These are phyloP conservation scores for Tenthredo livida DNA, from an alignment of 2,888 invertebrate species.

Conservation along the genomic window DNA sequence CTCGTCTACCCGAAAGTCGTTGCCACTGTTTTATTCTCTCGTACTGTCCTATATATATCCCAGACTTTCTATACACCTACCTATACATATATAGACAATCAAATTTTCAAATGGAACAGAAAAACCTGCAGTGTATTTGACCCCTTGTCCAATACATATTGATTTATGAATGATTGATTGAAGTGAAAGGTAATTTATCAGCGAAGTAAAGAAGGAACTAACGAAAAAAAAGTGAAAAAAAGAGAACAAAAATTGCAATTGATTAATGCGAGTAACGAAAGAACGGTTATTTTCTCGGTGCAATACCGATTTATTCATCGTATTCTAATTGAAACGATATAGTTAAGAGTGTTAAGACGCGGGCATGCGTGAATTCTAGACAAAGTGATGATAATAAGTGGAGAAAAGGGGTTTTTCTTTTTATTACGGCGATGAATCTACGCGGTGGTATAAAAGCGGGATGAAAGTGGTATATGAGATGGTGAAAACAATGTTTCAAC, in stretches of 20 bases:
- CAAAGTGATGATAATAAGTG: neutral
- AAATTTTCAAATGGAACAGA: neutral
- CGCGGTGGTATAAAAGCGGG: slow-evolving; percentile 6
- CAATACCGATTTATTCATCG: neutral
- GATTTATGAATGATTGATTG: slow-evolving; percentile 37
- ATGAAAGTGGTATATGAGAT: slow-evolving; percentile 56
- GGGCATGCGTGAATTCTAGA: neutral
- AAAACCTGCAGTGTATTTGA: neutral
- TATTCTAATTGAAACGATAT: neutral
- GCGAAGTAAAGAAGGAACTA: neutral
- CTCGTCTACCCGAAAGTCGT: neutral
- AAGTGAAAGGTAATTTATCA: slow-evolving; percentile 23
- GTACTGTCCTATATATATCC: neutral
- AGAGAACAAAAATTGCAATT: neutral
- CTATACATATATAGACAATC: neutral
- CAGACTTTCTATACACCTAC: neutral
- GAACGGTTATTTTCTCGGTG: neutral
- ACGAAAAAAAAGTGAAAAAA: neutral
- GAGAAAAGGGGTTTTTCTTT: neutral
- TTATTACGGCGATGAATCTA: neutral
- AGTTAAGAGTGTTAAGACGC: no score
- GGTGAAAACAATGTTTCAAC: slow-evolving; percentile 65
- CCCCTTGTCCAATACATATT: neutral
- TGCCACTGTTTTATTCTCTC: slow-evolving; percentile 4
- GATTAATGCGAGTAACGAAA: slow-evolving; percentile 7